These are phyloP conservation scores for Laterallus jamaicensis DNA, from an alignment of 2,113 vertebrate genomes.

Conservation along the genomic window DNA sequence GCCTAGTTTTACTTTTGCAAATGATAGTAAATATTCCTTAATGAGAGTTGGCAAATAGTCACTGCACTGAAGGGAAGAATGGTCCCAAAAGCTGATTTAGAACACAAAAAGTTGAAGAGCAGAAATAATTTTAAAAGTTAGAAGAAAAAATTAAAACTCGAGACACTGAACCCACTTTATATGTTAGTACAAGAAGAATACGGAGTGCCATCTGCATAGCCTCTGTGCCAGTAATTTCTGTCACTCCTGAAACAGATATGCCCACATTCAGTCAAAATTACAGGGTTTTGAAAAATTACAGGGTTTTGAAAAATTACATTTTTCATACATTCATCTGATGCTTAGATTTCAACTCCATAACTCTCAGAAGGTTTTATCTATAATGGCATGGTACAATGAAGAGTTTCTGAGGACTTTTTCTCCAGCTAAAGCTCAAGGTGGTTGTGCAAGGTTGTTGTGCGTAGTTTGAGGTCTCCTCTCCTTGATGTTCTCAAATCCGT, in stretches of 20 bases:
- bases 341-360: background rate
- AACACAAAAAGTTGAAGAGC: background rate
- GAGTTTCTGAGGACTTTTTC: background rate
- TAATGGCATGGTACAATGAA: background rate
- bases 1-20: background rate
- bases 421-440: background rate
- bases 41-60: background rate
- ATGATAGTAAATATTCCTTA: background rate
- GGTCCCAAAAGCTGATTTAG: background rate
- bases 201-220: background rate
- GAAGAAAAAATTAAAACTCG: background rate
- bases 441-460: background rate
- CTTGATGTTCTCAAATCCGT: background rate
- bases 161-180: background rate
- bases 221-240: background rate
- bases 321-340: background rate
- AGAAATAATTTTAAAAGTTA: background rate
- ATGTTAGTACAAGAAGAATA: background rate
- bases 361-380: background rate
- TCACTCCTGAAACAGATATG: background rate
- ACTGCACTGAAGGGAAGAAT: background rate
- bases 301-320: background rate
- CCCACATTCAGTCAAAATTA: background rate
- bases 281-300: background rate
- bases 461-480: background rate